A percentile compares a stretch with the other conserved stretches of the same genome.
Evolutionary conservation across 2,888 invertebrate genomes (phyloP).

Genomic region (Calameuta pallipes): DNA sequence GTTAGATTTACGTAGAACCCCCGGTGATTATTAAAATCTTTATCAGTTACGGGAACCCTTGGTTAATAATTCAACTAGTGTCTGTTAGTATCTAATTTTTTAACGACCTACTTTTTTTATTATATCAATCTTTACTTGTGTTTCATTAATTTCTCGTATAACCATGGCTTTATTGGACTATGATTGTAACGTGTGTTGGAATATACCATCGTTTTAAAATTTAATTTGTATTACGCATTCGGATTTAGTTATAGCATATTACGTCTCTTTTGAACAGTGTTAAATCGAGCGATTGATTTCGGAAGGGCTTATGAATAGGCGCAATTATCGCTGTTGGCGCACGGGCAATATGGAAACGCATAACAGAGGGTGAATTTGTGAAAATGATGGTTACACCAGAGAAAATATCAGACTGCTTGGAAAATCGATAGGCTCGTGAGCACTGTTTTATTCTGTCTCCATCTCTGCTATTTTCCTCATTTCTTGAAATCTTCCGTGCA

Average conservation of each 20-base stretch:
- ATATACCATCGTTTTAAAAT: not conserved
- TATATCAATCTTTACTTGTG: not conserved
- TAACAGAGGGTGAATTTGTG: conserved; percentile 23
- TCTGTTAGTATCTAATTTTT: too few relatives aligned
- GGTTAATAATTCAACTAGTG: too few relatives aligned
- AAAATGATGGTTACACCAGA: conserved; percentile 34
- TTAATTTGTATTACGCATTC: not conserved
- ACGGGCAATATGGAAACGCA: not conserved
- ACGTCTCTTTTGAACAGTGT: not conserved
- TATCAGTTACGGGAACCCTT: not conserved
- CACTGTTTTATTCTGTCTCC: not conserved
- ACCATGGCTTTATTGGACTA: not conserved
- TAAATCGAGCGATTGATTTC: not conserved
- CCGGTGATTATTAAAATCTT: not conserved
- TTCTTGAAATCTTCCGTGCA: not conserved
- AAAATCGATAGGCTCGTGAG: conserved; percentile 37
- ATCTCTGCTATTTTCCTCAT: not conserved
- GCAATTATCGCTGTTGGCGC: not conserved
- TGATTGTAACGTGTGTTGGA: not conserved
- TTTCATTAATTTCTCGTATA: not conserved
- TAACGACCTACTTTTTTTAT: not conserved
- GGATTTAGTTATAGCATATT: not conserved
- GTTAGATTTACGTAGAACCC: not conserved
- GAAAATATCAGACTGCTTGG: conserved; percentile 40
- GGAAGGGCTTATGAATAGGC: not conserved